phyloP scores from a whole-genome alignment of 2,113 vertebrate species.

The Oreotrochilus melanogaster region DNA sequence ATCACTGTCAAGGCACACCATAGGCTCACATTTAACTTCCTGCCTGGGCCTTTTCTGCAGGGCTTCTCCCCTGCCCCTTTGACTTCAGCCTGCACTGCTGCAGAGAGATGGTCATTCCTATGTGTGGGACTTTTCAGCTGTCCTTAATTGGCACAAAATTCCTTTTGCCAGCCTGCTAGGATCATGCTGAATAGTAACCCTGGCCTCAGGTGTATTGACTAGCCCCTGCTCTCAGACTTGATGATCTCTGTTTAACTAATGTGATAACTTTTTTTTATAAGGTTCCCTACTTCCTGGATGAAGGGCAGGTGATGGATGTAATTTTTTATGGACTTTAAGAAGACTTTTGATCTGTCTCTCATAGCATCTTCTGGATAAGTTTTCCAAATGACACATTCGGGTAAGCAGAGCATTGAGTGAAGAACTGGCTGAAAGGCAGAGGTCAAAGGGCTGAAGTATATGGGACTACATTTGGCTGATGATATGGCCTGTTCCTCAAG shows the following conservation, averaged over 20 bases:
- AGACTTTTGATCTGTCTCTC: no score
- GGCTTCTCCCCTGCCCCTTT: background rate
- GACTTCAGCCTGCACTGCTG: background rate
- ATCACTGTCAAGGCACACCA: background rate
- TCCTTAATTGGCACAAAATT: background rate
- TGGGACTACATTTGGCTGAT: no score
- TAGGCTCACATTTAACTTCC: background rate
- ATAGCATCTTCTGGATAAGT: no score
- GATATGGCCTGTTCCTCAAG: background rate
- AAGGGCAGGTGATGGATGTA: background rate
- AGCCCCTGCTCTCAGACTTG: rapidly evolving
- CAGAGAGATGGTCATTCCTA: background rate
- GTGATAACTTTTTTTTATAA: background rate
- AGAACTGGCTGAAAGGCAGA: no score
- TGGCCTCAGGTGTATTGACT: background rate
- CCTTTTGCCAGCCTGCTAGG: background rate
- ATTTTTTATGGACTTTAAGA: background rate
- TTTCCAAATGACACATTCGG: no score
- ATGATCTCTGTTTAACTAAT: background rate
- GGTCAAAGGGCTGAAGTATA: no score
- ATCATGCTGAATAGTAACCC: background rate
- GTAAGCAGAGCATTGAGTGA: no score
- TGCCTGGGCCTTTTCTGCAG: background rate
- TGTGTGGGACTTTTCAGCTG: background rate
- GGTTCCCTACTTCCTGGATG: background rate